phyloP scores from a whole-genome alignment of 2,113 vertebrate genomes.

The Pedionomus torquatus region DNA sequence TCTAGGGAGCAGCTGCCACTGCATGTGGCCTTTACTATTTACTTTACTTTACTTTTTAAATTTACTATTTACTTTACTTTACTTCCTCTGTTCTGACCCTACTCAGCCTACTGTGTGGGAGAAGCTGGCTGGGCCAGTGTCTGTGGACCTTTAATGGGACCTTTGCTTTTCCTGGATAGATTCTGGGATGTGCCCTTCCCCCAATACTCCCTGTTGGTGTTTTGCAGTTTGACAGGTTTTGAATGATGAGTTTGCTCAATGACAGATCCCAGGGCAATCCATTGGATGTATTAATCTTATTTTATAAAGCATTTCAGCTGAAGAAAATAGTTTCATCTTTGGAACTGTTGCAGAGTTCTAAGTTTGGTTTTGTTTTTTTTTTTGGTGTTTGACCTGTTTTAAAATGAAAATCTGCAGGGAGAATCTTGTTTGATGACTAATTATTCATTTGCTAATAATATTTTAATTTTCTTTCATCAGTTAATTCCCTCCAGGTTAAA shows the following conservation, averaged over 20 bases:
- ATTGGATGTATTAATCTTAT: background rate
- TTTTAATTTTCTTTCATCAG: slow-evolving; percentile 54
- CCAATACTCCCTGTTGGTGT: background rate
- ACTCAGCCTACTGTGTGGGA: background rate
- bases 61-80: no score
- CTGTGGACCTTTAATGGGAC: background rate
- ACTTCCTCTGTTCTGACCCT: background rate
- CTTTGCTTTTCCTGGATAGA: background rate
- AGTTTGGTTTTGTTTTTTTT: background rate
- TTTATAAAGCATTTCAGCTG: background rate
- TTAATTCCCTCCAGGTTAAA: slow-evolving; percentile 45
- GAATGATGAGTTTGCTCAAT: background rate
- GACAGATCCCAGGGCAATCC: background rate
- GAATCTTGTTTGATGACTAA: slow-evolving; percentile 44
- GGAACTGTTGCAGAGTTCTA: background rate
- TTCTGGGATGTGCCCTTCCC: background rate
- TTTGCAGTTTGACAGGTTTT: background rate
- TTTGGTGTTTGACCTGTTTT: background rate
- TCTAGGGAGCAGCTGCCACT: background rate
- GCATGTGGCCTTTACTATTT: background rate
- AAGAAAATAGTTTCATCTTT: background rate
- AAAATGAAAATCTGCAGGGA: background rate
- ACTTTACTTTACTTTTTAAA: no score
- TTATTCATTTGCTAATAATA: slow-evolving; percentile 51
- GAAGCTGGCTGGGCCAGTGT: background rate